Percentiles rank a stretch among this genome's conserved stretches.
Evolutionary conservation across 2,888 invertebrate genomes (phyloP).

Genomic region (Pandemis heparana): DNA sequence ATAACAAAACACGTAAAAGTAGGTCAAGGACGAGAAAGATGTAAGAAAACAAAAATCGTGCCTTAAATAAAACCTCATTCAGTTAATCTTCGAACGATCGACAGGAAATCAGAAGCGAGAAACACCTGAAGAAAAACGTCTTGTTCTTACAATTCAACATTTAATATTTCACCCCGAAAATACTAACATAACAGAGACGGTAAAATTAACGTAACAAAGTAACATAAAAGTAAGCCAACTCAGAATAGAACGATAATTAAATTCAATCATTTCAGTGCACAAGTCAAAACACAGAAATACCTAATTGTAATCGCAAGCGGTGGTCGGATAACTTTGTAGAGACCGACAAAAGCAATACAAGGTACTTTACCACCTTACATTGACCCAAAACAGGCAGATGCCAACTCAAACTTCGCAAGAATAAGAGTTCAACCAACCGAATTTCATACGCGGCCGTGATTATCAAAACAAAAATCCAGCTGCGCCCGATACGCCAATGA

Average conservation of each 20-base stretch:
- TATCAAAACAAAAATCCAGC: constrained; percentile 27
- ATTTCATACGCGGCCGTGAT: constrained; percentile 11
- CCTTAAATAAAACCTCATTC: too few relatives aligned
- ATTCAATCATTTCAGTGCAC: constrained; percentile 18
- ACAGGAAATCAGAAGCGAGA: too few relatives aligned
- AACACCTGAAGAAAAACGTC: too few relatives aligned
- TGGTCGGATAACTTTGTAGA: constrained; percentile 30
- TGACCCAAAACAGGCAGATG: not conserved
- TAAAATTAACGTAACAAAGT: not conserved
- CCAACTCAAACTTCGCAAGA: not conserved
- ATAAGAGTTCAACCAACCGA: constrained; percentile 2
- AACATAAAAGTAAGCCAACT: constrained; percentile 17
- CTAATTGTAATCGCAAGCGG: constrained; percentile 30
- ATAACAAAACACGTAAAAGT: too few relatives aligned
- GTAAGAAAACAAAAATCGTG: too few relatives aligned
- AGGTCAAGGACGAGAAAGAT: too few relatives aligned
- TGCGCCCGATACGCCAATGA: constrained; percentile 2
- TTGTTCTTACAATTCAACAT: not conserved
- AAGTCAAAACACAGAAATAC: constrained; percentile 40
- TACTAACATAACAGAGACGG: not conserved
- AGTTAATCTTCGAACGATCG: too few relatives aligned
- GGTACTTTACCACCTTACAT: constrained; percentile 6
- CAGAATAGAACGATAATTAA: constrained; percentile 25
- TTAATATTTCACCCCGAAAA: not conserved
- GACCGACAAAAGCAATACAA: constrained; percentile 38